Evolutionary conservation across 1,140 invertebrate species (phyloP).

Genomic region (Zophobas atratus): DNA sequence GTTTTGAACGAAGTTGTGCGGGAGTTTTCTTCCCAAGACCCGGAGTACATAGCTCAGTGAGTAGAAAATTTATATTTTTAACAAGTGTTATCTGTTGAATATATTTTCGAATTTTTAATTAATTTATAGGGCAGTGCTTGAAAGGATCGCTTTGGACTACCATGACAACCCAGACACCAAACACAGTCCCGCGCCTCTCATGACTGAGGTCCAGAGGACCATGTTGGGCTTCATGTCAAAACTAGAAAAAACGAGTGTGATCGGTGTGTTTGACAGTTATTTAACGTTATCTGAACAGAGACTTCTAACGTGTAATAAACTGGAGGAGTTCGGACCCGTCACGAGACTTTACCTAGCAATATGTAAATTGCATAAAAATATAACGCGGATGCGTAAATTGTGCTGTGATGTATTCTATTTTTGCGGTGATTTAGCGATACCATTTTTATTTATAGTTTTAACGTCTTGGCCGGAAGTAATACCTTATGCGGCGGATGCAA

Average conservation of each 20-base stretch:
- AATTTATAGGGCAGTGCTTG: slow-evolving; percentile 55
- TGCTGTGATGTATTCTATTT: slow-evolving; percentile 63
- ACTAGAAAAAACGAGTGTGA: slow-evolving; percentile 50
- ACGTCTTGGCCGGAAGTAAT: slow-evolving; percentile 63
- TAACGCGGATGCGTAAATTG: slow-evolving; percentile 59
- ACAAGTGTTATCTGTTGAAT: background rate
- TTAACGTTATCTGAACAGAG: slow-evolving; percentile 44
- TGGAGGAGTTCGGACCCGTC: slow-evolving; percentile 32
- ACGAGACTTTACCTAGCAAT: slow-evolving; percentile 58
- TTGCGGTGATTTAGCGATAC: slow-evolving; percentile 58
- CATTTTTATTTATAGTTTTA: slow-evolving; percentile 60
- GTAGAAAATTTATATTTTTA: background rate
- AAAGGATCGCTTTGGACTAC: slow-evolving; percentile 52
- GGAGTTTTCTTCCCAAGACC: slow-evolving; percentile 51
- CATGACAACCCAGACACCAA: slow-evolving; percentile 53
- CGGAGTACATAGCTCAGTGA: slow-evolving; percentile 53
- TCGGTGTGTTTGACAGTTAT: slow-evolving; percentile 52
- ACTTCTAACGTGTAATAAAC: slow-evolving; percentile 25
- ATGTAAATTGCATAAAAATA: slow-evolving; percentile 57
- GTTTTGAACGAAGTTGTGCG: slow-evolving; percentile 52
- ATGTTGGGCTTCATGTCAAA: slow-evolving; percentile 55
- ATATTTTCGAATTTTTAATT: slow-evolving; percentile 17
- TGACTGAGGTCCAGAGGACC: slow-evolving; percentile 60
- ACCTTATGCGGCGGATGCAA: slow-evolving; percentile 50
- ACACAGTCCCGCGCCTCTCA: slow-evolving; percentile 56